Evolutionary conservation across 1,140 invertebrate species (phyloP), one percentile per base, ranked within the genome.

Genomic region (Oedothorax gibbosus): DNA sequence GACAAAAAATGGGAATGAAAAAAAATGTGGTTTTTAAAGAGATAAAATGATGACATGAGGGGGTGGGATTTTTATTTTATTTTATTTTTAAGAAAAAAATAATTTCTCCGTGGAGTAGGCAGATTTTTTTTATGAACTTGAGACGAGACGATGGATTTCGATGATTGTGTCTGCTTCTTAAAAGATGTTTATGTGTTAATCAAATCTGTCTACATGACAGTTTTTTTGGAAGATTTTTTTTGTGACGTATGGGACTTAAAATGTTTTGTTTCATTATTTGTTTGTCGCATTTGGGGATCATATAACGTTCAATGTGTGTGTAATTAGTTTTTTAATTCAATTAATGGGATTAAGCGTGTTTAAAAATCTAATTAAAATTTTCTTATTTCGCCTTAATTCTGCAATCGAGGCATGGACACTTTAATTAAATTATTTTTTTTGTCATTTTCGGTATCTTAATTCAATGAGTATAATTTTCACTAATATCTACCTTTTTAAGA

Each of bases 31-130:
- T 84, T 84, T 79, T 84, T 35, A 35, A 75, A 76, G 81, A 84
- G 81, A 84, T 84, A 84, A 84, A 82, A 82, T 73, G 81, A 84
- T 76, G 81, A 84, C 72, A 84, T 57, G 71, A 73, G 80, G 49
- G 80, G 80, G n/a, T 20, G 71, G 50, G 64, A 64, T 1, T 35
- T 2, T 35, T 35, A 2, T 35, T 35, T 35, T 35, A 35, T 35
- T 35, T 35, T 35, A 35, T 35, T 35, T 35, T 35, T 35, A 35
- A 18, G n/a, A n/a, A 81, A 81, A 81, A 84, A 75, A 84, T 20
- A 50, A 9, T 66, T 18, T 66, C 51, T 76, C 71, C 81, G 51
- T 66, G 71, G 49, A 50, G 51, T 65, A 7, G 18, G 62, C 15
- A 12, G 62, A 50, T 53, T 65, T 75, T 84, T 79, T 79, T 84